These are phyloP conservation scores for Fratercula arctica DNA, from an alignment of 2,797 vertebrate species.

Conservation along the genomic window DNA sequence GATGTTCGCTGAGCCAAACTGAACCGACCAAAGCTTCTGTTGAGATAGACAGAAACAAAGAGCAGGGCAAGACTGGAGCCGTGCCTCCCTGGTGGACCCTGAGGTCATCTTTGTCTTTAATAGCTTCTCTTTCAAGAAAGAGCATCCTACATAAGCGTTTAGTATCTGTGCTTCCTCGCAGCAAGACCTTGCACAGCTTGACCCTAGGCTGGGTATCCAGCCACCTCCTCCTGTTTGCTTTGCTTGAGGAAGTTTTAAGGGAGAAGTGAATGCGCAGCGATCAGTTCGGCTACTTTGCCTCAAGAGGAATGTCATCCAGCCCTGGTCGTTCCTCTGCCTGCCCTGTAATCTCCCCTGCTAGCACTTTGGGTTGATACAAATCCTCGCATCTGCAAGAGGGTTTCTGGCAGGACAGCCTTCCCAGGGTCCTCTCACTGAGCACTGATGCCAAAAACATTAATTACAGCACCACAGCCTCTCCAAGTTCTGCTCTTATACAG, in stretches of 20 bases:
- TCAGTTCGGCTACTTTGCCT: neutral
- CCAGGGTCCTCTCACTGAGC: neutral
- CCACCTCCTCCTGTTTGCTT: neutral
- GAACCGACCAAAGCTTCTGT: neutral
- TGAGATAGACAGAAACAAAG: neutral
- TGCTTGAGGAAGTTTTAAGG: neutral
- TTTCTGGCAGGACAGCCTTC: neutral
- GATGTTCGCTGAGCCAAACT: neutral
- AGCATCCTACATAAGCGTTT: accelerated
- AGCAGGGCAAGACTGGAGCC: neutral
- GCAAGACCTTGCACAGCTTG: neutral
- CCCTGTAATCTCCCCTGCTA: neutral
- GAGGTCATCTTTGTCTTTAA: neutral
- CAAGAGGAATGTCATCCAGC: neutral
- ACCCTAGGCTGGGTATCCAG: neutral
- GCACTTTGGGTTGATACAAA: neutral
- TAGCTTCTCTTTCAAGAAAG: neutral
- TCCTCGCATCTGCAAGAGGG: neutral
- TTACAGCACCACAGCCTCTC: neutral
- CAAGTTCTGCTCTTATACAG: neutral
- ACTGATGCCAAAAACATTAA: neutral
- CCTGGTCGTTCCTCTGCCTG: neutral
- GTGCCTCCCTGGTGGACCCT: accelerated
- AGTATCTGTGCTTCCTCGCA: neutral
- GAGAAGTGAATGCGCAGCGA: neutral